A percentile compares a stretch with the other conserved stretches of the same genome.
Evolutionary conservation across 2,888 invertebrate genomes (phyloP).

Genomic region (Fragum whitleyi): DNA sequence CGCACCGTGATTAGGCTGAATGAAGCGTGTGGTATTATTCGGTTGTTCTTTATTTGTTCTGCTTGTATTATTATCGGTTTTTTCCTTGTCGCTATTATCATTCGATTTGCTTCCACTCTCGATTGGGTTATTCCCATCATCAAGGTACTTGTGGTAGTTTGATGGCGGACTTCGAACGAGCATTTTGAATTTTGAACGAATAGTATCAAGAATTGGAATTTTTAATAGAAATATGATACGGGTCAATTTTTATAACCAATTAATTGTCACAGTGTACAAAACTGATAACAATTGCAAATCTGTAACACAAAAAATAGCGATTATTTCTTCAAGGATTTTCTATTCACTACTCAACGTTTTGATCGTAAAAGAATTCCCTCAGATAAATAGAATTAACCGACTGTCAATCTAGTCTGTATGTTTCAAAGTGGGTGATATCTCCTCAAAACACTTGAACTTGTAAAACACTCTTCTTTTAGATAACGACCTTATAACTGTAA

Average conservation of each 20-base stretch:
- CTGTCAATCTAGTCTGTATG: slow-evolving; percentile 4
- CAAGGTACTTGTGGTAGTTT: slow-evolving; percentile 18
- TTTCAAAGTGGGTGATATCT: slow-evolving; percentile 4
- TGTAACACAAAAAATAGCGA: too few species aligned
- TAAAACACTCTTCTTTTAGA: not conserved
- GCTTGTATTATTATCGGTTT: slow-evolving; percentile 21
- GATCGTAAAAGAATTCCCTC: not conserved
- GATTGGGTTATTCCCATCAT: not conserved
- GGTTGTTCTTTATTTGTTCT: slow-evolving; percentile 22
- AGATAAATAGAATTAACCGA: not conserved
- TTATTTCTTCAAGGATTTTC: not conserved
- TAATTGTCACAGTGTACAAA: too few species aligned
- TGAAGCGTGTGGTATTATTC: not conserved
- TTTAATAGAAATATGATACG: too few species aligned
- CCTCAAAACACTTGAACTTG: not conserved
- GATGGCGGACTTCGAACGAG: not conserved
- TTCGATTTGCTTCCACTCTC: not conserved
- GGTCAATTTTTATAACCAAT: too few species aligned
- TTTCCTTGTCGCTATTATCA: slow-evolving; percentile 10
- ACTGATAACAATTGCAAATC: too few species aligned
- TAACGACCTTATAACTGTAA: not conserved
- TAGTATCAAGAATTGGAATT: too few species aligned
- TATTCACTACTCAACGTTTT: not conserved
- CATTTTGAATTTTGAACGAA: slow-evolving; percentile 1
- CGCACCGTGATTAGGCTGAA: slow-evolving; percentile 24